Conservation (phyloP, 2,113 vertebrate genomes). For the Nesoenas mayeri region DNA sequence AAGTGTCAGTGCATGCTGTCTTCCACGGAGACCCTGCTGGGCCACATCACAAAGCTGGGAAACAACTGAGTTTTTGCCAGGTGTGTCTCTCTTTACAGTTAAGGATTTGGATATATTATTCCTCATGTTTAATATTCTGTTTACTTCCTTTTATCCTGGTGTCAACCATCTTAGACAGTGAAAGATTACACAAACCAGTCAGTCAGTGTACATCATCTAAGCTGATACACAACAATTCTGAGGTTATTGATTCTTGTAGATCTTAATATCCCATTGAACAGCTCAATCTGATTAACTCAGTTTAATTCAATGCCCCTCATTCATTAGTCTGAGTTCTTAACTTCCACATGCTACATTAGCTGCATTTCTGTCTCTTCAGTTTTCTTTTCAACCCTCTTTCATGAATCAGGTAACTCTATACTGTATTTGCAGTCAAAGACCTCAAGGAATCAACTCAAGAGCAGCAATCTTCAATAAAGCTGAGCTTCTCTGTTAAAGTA, state of each 20-base stretch:
- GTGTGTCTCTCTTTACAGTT: neutral
- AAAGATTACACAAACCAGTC: neutral
- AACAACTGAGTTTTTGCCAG: neutral
- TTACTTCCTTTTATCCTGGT: neutral
- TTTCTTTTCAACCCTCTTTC: neutral
- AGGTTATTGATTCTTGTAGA: neutral
- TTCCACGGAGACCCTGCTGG: neutral
- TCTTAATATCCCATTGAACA: neutral
- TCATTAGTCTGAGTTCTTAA: slow-evolving; percentile 1
- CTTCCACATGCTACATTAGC: neutral
- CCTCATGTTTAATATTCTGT: neutral
- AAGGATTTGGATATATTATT: neutral
- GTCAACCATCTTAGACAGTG: neutral
- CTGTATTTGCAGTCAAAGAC: neutral
- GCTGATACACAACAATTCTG: neutral
- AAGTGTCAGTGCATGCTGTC: neutral
- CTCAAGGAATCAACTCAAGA: neutral
- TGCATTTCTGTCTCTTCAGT: neutral
- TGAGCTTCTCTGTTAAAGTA: neutral
- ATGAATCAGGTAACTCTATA: neutral
- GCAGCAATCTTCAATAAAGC: neutral
- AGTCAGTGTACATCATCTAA: neutral
- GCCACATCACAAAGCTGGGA: neutral
- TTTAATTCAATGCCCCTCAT: slow-evolving; percentile 9
- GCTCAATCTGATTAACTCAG: neutral